Percentiles rank a stretch among this genome's conserved stretches.
These are phyloP conservation scores for Rhagonycha lutea DNA, from an alignment of 2,888 invertebrate species.

Conservation along the genomic window DNA sequence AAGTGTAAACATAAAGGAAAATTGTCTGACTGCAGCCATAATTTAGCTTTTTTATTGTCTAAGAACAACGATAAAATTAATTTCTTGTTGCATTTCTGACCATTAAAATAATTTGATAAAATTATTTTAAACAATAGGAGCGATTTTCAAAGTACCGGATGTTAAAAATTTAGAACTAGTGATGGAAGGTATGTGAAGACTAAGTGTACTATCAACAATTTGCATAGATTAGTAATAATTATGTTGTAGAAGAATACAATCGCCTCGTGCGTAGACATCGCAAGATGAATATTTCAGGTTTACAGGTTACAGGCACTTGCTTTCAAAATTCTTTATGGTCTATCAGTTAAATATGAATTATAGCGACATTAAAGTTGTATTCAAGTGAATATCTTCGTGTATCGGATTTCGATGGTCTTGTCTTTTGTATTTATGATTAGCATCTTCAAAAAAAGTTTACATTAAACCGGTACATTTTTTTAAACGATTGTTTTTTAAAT, in stretches of 20 bases:
- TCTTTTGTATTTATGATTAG: conserved; percentile 10
- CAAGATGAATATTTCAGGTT: conserved; percentile 3
- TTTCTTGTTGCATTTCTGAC: conserved; percentile 9
- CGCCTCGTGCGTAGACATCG: conserved; percentile 7
- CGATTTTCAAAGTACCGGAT: conserved; percentile 16
- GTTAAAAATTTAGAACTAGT: conserved; percentile 9
- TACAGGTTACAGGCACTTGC: background rate
- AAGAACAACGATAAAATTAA: conserved; percentile 25
- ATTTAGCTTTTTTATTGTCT: conserved; percentile 26
- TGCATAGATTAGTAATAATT: conserved; percentile 32
- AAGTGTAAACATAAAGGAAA: background rate
- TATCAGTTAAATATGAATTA: conserved; percentile 13
- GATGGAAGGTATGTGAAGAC: conserved; percentile 5
- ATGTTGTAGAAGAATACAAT: conserved; percentile 1
- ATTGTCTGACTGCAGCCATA: background rate
- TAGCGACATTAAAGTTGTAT: conserved; percentile 13
- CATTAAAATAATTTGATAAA: conserved; percentile 26
- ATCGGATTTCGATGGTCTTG: conserved; percentile 19
- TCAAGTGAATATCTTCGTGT: conserved; percentile 14
- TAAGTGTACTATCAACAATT: conserved; percentile 27
- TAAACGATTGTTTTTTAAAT: background rate
- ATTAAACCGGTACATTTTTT: background rate
- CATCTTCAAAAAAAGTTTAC: background rate
- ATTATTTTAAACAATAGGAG: conserved; percentile 25
- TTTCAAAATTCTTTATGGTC: conserved; percentile 4